A percentile compares a stretch with the other conserved stretches of the same genome.
These are phyloP conservation scores for Atta colombica DNA, from an alignment of 1,140 invertebrate genomes.

Conservation along the genomic window DNA sequence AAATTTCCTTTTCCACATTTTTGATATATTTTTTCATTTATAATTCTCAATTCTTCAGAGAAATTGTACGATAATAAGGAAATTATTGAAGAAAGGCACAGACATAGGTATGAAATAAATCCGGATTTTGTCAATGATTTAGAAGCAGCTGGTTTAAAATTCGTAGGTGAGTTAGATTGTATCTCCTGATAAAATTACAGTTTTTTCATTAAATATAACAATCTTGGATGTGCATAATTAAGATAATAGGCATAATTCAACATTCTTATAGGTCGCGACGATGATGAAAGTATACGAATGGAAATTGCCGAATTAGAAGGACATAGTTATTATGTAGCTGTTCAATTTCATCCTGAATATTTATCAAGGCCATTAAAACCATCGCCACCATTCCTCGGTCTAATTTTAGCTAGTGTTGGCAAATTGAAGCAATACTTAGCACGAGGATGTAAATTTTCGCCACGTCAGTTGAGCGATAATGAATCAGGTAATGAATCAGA, in stretches of 20 bases:
- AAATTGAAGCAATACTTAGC: conserved; percentile 91
- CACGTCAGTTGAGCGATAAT: conserved; percentile 90
- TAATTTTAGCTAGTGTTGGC: conserved; percentile 95
- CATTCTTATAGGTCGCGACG: conserved; percentile 88
- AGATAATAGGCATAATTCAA: neutral
- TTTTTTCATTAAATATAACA: neutral
- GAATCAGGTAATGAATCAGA: conserved; percentile 87
- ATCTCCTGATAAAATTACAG: neutral
- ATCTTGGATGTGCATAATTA: neutral
- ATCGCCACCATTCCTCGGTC: conserved; percentile 97
- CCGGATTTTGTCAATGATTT: conserved; percentile 93
- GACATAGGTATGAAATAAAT: conserved; percentile 99
- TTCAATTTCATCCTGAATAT: conserved; percentile 99
- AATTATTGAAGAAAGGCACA: conserved; percentile 97
- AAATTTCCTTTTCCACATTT: neutral
- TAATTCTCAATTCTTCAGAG: conserved; percentile 85
- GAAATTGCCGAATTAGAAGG: conserved; percentile 92
- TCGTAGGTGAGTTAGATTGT: conserved; percentile 91
- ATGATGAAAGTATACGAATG: conserved; percentile 91
- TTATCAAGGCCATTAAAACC: conserved; percentile 97
- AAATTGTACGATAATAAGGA: conserved; percentile 94
- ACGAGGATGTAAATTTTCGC: conserved; percentile 90
- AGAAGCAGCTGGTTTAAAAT: conserved; percentile 94
- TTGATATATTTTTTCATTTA: neutral
- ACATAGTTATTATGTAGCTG: conserved; percentile 97